Percentiles rank a stretch among this genome's conserved stretches.
phyloP scores from a whole-genome alignment of 2,113 vertebrate species.

The Trematomus loennbergii region DNA sequence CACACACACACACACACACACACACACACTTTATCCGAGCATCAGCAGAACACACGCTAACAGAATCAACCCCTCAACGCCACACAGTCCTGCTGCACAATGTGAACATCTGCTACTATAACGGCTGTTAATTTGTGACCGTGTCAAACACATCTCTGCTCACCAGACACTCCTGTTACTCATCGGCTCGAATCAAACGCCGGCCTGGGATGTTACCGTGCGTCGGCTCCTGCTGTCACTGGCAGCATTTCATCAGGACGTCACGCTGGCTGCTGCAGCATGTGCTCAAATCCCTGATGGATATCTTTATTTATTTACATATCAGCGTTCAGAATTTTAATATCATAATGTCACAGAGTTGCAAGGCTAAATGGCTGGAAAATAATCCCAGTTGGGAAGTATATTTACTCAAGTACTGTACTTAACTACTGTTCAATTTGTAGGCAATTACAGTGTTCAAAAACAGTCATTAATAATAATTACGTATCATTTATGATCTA shows the following conservation, averaged over 20 bases:
- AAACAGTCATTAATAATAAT: too few relatives aligned
- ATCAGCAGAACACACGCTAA: conserved; percentile 70
- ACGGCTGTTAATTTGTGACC: conserved; percentile 62
- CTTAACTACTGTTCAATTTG: not conserved
- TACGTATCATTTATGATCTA: too few relatives aligned
- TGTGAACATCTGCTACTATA: conserved; percentile 50
- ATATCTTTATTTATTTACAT: not conserved
- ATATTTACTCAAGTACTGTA: not conserved
- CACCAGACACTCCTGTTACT: conserved; percentile 48
- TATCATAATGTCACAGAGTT: not conserved
- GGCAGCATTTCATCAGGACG: conserved; percentile 6
- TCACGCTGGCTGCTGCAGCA: conserved; percentile 14
- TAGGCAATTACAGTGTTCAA: not conserved
- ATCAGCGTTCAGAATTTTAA: not conserved
- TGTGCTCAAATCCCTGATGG: not conserved
- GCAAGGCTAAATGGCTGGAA: not conserved
- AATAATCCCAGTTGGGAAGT: not conserved
- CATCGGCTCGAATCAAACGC: conserved; percentile 12
- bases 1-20: conserved; percentile 44
- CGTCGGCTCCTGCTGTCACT: not conserved
- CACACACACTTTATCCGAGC: conserved; percentile 58
- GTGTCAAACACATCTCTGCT: conserved; percentile 57
- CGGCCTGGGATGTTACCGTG: not conserved
- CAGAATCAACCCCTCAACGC: conserved; percentile 60
- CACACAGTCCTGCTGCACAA: conserved; percentile 1